phyloP scores from a whole-genome alignment of 2,797 vertebrate genomes.

The Avahi laniger region DNA sequence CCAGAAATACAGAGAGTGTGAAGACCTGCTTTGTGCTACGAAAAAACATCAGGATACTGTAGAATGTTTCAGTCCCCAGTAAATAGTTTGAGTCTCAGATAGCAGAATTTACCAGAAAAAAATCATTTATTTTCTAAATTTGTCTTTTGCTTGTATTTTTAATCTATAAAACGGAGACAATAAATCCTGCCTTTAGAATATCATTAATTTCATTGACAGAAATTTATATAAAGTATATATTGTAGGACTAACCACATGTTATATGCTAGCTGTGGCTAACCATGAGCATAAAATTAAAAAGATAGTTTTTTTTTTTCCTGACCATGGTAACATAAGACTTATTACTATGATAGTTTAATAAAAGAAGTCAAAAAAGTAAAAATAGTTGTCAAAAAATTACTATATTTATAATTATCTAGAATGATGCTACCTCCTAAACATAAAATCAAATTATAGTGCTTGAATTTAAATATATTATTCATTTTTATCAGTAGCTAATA shows the following conservation, averaged over 20 bases:
- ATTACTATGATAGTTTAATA: not conserved
- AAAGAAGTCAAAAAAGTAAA: not conserved
- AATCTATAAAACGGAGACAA: not conserved
- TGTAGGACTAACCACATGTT: not conserved
- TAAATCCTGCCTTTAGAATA: not conserved
- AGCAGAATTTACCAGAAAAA: not conserved
- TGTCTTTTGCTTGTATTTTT: not conserved
- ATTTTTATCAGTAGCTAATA: conserved; percentile 3
- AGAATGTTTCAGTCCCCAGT: not conserved
- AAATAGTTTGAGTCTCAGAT: not conserved
- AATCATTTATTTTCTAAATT: not conserved
- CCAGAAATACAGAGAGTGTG: not conserved
- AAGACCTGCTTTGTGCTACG: not conserved
- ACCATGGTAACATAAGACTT: not conserved
- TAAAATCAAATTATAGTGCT: not conserved
- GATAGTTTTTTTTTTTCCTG: not conserved
- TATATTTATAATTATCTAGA: not conserved
- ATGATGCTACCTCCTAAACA: not conserved
- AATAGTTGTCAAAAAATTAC: not conserved
- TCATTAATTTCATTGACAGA: not conserved
- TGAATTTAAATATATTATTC: not conserved
- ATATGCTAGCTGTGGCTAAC: not conserved
- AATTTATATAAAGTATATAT: not conserved
- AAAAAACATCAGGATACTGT: not conserved
- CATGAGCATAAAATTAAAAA: not conserved